A percentile compares a stretch with the other conserved stretches of the same genome.
phyloP scores from a whole-genome alignment of 2,888 invertebrate genomes.

The Caenorhabditis doughertyi region DNA sequence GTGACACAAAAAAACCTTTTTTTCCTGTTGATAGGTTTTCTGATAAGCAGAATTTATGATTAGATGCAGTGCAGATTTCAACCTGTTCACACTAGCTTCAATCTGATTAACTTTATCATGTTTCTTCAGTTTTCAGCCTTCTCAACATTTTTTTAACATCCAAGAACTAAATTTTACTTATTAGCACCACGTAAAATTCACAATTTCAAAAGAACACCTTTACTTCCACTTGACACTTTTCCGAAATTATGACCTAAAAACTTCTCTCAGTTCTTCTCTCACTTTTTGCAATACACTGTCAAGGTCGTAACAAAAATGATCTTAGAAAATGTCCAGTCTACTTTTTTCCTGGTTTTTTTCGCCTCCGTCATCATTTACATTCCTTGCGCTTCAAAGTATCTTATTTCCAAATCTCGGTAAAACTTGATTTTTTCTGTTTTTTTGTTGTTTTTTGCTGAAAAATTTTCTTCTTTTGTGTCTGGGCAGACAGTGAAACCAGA shows the following conservation, averaged over 20 bases:
- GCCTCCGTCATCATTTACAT: not conserved
- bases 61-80: too few species aligned
- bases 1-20: too few species aligned
- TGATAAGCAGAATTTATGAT: too few species aligned
- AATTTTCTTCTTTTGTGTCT: slow-evolving; percentile 7
- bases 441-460: slow-evolving; percentile 3
- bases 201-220: too few species aligned
- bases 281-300: not conserved
- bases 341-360: not conserved
- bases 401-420: slow-evolving; percentile 21
- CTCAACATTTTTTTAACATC: too few species aligned
- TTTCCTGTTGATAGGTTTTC: too few species aligned
- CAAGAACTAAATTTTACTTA: not conserved
- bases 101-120: too few species aligned
- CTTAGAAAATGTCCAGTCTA: not conserved
- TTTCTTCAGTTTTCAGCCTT: too few species aligned
- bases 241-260: not conserved
- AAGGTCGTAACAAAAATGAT: not conserved
- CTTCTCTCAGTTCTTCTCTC: not conserved
- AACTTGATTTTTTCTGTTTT: slow-evolving; percentile 34
- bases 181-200: not conserved
- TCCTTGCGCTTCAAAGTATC: slow-evolving; percentile 31
- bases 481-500: slow-evolving; percentile 52
- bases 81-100: too few species aligned
- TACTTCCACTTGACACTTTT: not conserved